Percentiles rank a stretch among this genome's conserved stretches.
These are phyloP conservation scores for Rhopalosiphum maidis DNA, from an alignment of 1,140 invertebrate genomes.

Conservation along the genomic window DNA sequence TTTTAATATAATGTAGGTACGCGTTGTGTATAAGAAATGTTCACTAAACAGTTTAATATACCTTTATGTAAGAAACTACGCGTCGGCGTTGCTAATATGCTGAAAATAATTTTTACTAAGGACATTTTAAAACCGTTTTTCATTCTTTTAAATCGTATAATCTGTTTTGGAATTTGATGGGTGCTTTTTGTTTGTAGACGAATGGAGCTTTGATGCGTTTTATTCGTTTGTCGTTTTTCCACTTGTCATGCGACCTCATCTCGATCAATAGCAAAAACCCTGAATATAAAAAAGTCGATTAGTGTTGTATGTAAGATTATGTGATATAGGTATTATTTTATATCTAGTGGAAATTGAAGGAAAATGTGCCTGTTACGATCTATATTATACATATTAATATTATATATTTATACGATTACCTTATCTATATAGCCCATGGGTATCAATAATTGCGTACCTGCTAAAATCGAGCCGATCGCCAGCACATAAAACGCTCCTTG, in stretches of 20 bases:
- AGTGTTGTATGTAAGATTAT: neutral
- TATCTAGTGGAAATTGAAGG: neutral
- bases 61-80: neutral
- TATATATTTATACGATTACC: too few relatives aligned
- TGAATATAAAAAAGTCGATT: neutral
- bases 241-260: constrained; percentile 13
- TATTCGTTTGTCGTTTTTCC: neutral
- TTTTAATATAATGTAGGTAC: too few relatives aligned
- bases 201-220: neutral
- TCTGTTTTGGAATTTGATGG: neutral
- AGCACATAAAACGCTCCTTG: constrained; percentile 73
- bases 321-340: neutral
- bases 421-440: too few relatives aligned
- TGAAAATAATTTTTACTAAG: neutral
- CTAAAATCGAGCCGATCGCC: constrained; percentile 66
- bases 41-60: too few relatives aligned
- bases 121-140: neutral
- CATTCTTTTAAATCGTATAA: constrained; percentile 24
- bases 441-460: constrained; percentile 44
- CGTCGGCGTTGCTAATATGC: neutral
- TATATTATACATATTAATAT: neutral
- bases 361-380: neutral
- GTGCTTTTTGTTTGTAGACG: neutral
- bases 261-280: constrained; percentile 24
- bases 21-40: too few relatives aligned